phyloP scores from a whole-genome alignment of 2,113 vertebrate species.

The Trinectes maculatus region DNA sequence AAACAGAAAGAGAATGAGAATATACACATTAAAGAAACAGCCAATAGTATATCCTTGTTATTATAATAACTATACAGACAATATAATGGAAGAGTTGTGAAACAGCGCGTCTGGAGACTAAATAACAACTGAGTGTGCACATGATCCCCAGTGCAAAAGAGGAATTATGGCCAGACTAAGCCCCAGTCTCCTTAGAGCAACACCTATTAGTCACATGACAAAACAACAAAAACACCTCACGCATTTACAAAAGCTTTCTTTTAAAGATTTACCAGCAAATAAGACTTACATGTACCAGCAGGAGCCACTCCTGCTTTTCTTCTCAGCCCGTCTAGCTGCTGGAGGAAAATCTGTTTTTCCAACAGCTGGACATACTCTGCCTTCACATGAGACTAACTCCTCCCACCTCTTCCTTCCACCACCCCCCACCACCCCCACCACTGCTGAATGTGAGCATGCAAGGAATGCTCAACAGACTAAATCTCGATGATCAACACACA shows the following conservation, averaged over 20 bases:
- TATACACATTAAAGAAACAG: no score
- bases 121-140: neutral
- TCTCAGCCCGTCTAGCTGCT: constrained; percentile 28
- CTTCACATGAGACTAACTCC: constrained; percentile 46
- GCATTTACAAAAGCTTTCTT: neutral
- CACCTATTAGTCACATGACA: neutral
- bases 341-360: constrained; percentile 27
- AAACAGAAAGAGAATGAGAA: neutral
- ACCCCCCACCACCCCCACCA: constrained; percentile 8
- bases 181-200: neutral
- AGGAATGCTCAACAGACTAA: constrained; percentile 40
- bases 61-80: no score
- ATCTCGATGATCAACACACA: neutral
- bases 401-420: constrained; percentile 48
- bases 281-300: constrained; percentile 49
- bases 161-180: constrained; percentile 7
- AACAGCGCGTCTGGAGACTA: neutral
- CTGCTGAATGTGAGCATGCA: constrained; percentile 34
- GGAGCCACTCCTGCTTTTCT: constrained; percentile 24
- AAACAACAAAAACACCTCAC: neutral
- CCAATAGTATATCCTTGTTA: no score
- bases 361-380: constrained; percentile 16
- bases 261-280: neutral
- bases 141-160: neutral
- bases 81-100: no score